phyloP scores from a whole-genome alignment of 2,113 vertebrate genomes.

The Peucedramus taeniatus region DNA sequence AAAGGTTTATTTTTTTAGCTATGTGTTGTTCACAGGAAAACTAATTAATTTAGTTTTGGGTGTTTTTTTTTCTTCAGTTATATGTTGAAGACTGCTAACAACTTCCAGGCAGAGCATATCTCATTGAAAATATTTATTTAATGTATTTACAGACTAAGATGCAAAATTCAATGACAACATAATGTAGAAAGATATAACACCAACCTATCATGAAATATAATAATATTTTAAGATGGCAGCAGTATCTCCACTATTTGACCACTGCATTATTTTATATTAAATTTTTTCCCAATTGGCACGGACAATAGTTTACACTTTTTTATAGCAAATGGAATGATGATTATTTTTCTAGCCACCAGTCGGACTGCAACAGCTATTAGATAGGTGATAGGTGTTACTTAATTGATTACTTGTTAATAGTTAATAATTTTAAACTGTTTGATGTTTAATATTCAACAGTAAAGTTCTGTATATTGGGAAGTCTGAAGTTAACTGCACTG shows the following conservation, averaged over 20 bases:
- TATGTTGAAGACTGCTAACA: not conserved
- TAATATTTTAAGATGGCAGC: not conserved
- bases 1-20: not conserved
- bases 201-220: not conserved
- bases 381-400: not conserved
- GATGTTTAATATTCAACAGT: not conserved
- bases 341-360: not conserved
- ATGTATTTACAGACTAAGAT: not conserved
- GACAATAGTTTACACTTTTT: not conserved
- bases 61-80: not conserved
- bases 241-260: not conserved
- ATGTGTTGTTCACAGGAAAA: not conserved
- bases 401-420: not conserved
- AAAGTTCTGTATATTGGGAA: not conserved
- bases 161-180: not conserved
- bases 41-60: not conserved
- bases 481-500: not conserved
- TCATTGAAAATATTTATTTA: not conserved
- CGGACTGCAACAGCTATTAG: not conserved
- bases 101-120: not conserved
- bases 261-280: not conserved
- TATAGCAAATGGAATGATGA: not conserved
- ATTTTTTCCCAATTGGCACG: not conserved
- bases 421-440: not conserved
- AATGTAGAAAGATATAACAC: not conserved